Evolutionary conservation across 2,797 vertebrate species (phyloP), one percentile per base, ranked within the genome.

Genomic region (Coreius guichenoti): DNA sequence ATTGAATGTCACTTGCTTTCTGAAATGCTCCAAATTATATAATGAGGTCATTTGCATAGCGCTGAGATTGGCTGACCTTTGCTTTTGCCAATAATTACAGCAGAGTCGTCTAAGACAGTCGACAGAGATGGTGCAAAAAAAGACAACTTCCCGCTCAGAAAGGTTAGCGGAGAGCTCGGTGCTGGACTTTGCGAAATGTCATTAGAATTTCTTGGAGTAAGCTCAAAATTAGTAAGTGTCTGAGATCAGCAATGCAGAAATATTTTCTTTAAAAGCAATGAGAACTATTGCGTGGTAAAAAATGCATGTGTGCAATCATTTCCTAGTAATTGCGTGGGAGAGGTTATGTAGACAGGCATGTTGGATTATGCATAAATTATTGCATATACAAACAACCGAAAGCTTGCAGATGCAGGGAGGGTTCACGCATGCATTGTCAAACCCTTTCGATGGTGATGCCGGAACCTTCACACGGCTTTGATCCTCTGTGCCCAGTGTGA

Each of bases 31-130:
- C 93, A 93, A 94, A 93, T 94, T 93, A 94, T 95, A 93, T 94
- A 95, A 96, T 96, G 95, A 96, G 95, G 93, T 94, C 92, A 95
- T 96, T 96, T 96, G 94, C 95, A 96, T 96, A 94, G 94, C 91
- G 91, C 93, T 94, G 91, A 94, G 94, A 95, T 95, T 95, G 92
- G 86, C 43, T 96, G 94, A 96, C 95, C 96, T 97, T 96, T 97
- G 95, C 94, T 95, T 94, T 95, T 96, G 95, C 93, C 95, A 95
- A 94, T 97, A 96, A 97, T 97, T 97, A 97, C 93, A 94, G 94
- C 94, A 92, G 94, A 93, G 92, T 92, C 90, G 88, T 91, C 93
- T 91, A 94, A 93, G 86, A 89, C 89, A 93, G 90, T 93, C 94
- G 92, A 95, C 92, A 72, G 88, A 87, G 70, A 91, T 88, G 90